Conservation (phyloP, 2,113 vertebrate genomes). For the Larimichthys crocea region DNA sequence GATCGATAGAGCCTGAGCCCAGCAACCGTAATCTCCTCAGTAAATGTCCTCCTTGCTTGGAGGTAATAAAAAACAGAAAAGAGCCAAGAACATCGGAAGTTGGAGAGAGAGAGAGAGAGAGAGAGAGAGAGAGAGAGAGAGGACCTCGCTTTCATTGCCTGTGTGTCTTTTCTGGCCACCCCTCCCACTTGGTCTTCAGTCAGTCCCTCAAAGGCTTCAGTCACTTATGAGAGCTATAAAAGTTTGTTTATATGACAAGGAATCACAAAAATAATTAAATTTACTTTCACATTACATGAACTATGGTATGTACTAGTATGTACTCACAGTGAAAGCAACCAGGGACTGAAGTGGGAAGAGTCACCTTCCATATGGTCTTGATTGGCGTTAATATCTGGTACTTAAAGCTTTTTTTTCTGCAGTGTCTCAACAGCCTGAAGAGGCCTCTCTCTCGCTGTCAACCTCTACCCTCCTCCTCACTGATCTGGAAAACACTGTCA, state of each 20-base stretch:
- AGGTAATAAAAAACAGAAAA: slow-evolving; percentile 62
- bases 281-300: slow-evolving; percentile 22
- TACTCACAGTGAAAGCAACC: slow-evolving; percentile 46
- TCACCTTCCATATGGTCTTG: slow-evolving; percentile 31
- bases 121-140: slow-evolving; percentile 1
- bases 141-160: slow-evolving; percentile 32
- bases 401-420: slow-evolving; percentile 31
- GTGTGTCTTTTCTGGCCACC: slow-evolving; percentile 30
- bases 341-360: slow-evolving; percentile 30
- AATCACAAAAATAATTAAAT: slow-evolving; percentile 21
- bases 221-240: slow-evolving; percentile 34
- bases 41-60: slow-evolving; percentile 61
- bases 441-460: slow-evolving; percentile 63
- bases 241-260: slow-evolving; percentile 35
- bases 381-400: slow-evolving; percentile 60
- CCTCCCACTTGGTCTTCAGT: neutral
- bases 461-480: slow-evolving; percentile 58
- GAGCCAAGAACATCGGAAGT: slow-evolving; percentile 41
- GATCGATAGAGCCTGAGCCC: slow-evolving; percentile 64
- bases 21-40: slow-evolving; percentile 70
- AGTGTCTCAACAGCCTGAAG: slow-evolving; percentile 48
- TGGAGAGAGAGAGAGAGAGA: neutral
- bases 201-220: slow-evolving; percentile 17
- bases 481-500: slow-evolving; percentile 66
- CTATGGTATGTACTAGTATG: slow-evolving; percentile 11